Evolutionary conservation across 2,888 invertebrate species (phyloP), one percentile per base, ranked within the genome.

Genomic region (Ypsolopha scabrella): DNA sequence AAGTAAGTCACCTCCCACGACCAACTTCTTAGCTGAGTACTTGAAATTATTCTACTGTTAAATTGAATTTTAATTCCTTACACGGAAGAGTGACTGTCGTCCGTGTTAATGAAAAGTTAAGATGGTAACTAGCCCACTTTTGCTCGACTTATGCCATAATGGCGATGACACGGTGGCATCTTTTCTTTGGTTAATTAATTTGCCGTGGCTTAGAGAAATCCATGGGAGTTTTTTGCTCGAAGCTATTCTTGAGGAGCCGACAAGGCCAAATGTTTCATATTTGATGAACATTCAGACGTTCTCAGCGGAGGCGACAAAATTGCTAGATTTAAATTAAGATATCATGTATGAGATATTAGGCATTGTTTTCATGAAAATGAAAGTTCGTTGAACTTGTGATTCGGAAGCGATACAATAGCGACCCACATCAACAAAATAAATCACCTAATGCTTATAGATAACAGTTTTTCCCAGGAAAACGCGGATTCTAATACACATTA

Each of bases 181-280:
- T 64, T 73, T 71, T 65, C 68, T 65, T 65, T 55, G 52, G 60
- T 57, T 75, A 75, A 77, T 76, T 77, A 76, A 77, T 78, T 77
- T 66, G 68, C 67, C 67, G 54, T 33, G 61, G 71, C 67, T 72
- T 61, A 69, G 78, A 74, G 76, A 78, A 78, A 78, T 75, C 77
- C 61, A 73, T 73, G 73, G 63, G 72, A 73, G 65, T 59, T 60
- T 52, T n/a, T 50, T 50, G 48, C 45, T 49, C 50, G 38, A 37
- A 47, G 53, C 52, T 41, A 41, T 35, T 41, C 13, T 14, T 8
- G 37, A 54, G 55, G 55, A 54, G 55, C 46, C 54, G 44, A 6
- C 55, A 57, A 57, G 55, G 55, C 46, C 54, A 48, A 6, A 13
- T 14, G 13, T 13, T 41, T 35, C 37, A 46, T 39, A 44, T 37